Percentiles rank a stretch among this genome's conserved stretches.
phyloP scores from a whole-genome alignment of 1,140 invertebrate genomes.

The Aricia agestis region DNA sequence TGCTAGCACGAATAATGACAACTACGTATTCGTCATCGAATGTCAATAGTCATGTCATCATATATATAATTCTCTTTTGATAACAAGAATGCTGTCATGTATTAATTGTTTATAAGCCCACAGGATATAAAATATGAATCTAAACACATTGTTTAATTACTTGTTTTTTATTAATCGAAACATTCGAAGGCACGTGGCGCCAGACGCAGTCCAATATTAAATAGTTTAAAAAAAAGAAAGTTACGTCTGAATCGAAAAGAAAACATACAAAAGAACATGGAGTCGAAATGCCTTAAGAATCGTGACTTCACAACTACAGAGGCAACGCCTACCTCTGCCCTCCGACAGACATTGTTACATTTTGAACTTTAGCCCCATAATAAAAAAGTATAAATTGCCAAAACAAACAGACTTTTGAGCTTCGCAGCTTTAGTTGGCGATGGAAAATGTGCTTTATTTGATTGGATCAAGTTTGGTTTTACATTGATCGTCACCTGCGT shows the following conservation, averaged over 20 bases:
- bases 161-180: not conserved
- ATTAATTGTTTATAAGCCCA: no score
- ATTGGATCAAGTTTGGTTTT: not conserved
- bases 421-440: not conserved
- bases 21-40: no score
- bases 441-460: not conserved
- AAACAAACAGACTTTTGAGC: not conserved
- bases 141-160: no score
- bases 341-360: not conserved
- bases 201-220: not conserved
- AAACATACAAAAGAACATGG: slow-evolving; percentile 1
- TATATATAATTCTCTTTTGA: no score
- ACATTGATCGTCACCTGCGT: not conserved
- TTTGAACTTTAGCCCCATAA: not conserved
- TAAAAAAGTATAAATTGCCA: not conserved
- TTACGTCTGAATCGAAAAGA: not conserved
- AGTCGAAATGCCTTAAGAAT: not conserved
- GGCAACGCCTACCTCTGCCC: not conserved
- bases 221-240: not conserved
- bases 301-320: not conserved
- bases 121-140: no score
- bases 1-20: no score
- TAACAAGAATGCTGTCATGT: no score
- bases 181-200: no score
- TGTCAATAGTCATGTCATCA: no score